Evolutionary conservation across 64 coral and sea anemone genomes (phyloP), one percentile per base, ranked within the genome.

Genomic region (Montipora capricornis): DNA sequence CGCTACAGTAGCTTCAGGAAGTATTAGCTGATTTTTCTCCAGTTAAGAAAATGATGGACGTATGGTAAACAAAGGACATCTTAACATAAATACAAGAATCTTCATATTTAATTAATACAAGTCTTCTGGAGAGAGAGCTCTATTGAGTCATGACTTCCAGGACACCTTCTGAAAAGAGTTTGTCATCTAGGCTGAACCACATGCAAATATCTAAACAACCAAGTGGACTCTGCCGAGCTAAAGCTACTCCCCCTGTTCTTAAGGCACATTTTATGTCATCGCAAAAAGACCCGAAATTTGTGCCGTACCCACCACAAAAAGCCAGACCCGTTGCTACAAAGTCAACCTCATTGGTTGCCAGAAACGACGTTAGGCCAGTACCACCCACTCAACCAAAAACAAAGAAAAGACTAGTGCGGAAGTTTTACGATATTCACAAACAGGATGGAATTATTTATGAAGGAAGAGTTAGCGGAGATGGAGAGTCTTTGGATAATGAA

Each of bases 391-490:
- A 71, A 20, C 82, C 64, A 47, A 68, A 47, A 11, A 16, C 44
- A 69, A 70, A 50, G 46, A 85, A 85, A 49, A 17, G 26, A 3
- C 44, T 17, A 12, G 64, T 85, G 44, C 20, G 82, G 6, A 85
- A 85, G 64, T 85, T 85, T 85, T 85, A 85, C 17, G 82, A 69
- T 69, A 16, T 85, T 49, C 47, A 13, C 68, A 86, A 76, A 47
- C 71, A 88, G 29, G 68, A 76, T 26, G 60, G 46, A 76, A 15
- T 52, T 12, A 29, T 76, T 82, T 67, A 88, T 60, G 91, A 93
- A 29, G 71, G 93, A 53, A 88, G 97, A 64, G 55, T 98, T 0
- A 93, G 82, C 45, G 97, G 97, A 15, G 97, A 98, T 89, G 97
- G 97, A 5, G 94, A 98, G 55, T 89, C 97, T 60, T 73, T 84